Base-by-base conservation (phyloP, 2,113 vertebrate genomes). In the Mesocricetus auratus region DNA sequence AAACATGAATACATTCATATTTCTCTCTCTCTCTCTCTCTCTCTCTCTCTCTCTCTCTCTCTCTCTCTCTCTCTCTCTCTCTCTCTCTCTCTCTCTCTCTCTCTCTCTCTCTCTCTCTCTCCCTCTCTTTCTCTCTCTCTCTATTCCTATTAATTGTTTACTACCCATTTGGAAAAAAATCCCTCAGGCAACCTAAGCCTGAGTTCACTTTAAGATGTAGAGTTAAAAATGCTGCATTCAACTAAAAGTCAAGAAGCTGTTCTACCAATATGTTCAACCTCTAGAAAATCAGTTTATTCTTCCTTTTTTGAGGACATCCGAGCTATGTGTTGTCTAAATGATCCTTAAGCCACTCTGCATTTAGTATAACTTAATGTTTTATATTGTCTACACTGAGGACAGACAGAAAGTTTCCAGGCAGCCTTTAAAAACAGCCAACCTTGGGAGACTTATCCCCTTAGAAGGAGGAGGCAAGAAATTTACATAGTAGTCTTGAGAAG, bases 141-240 rank as follows among this genome's bases (percentile, higher is more conserved):
- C n/a, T n/a, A n/a, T n/a, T n/a, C n/a, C n/a, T n/a, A n/a, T n/a
- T n/a, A n/a, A 21, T 58, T 85, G 3, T 53, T 75, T 60, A 62
- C 86, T 78, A 78, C n/a, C 73, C 11, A 66, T 39, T 71, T 45
- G 64, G 42, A 66, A 89, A 92, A 73, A 64, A n/a, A n/a, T 75
- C 7, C n/a, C 39, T 62, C 60, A 42, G 19, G 66, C 50, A 97
- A 56, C 60, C 2, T 75, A n/a, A 56, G 71, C 86, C 88, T 88
- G 50, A n/a, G n/a, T n/a, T n/a, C n/a, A n/a, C n/a, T 77, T 92
- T 94, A 39, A 95, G 79, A 56, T 17, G 66, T n/a, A 39, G 31
- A 69, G 45, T 85, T 5, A 90, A 85, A 93, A 97, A 58, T 69
- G n/a, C 29, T 50, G 13, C 81, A 86, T 91, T 92, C 58, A 16